Evolutionary conservation across 2,797 vertebrate genomes (phyloP), one percentile per base, ranked within the genome.

Genomic region (Arrhamphus sclerolepis): DNA sequence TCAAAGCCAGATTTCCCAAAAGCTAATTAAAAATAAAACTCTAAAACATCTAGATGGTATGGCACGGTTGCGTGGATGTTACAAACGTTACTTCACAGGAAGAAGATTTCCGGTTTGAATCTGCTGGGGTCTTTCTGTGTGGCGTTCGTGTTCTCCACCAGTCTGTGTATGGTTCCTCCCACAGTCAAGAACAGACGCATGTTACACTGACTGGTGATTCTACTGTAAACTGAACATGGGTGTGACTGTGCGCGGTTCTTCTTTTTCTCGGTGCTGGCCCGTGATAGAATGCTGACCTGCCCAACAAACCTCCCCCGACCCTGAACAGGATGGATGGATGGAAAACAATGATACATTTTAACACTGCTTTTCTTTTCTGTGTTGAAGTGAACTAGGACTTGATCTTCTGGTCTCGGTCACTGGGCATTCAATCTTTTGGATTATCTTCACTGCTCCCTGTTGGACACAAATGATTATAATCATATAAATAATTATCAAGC

Each of bases 391-490:
- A 74, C 67, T 66, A 34, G 46, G 78, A 80, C 69, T 81, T 72
- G 6, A 59, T 85, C 79, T 46, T 83, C 31, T 42, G 3, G 59
- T 75, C 65, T 43, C 3, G 6, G 7, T 26, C 7, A 5, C 9
- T 4, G 60, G 52, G n/a, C 29, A 1, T 31, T 93, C 91, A 92
- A n/a, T 93, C 85, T 78, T 81, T 66, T 59, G 91, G 85, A 19
- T 89, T 87, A 0, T 94, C 89, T 66, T 92, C 88, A 28, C 83
- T 84, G 86, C 88, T 92, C 55, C 92, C 94, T 92, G 90, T 69
- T 80, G 70, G 20, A 69, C 46, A 77, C 13, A 72, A 70, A 0
- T 22, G 13, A 34, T 44, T 2, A 20, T 1, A 47, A 46, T 26
- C 16, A 19, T 4, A n/a, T 55, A 4, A 28, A 14, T 22, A 13